Base-by-base conservation (phyloP, 2,888 invertebrate genomes). In the Molorchus minor region DNA sequence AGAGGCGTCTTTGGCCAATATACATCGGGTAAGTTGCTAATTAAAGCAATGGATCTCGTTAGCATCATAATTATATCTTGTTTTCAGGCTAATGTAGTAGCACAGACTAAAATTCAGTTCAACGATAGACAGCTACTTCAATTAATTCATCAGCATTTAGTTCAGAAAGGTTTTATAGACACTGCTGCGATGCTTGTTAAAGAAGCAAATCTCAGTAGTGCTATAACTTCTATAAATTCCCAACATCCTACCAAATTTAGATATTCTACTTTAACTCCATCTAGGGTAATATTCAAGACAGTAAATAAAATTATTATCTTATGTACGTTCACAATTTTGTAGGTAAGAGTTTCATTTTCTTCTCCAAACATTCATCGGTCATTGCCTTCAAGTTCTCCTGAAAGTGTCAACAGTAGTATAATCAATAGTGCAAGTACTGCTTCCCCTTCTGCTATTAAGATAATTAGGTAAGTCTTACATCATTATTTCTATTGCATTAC, bases 101-200 rank as follows among this genome's bases (percentile, higher is more conserved):
- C 97, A 0, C 96, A 97, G 81, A 98, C 98, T 0, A 89, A 92
- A 64, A 98, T 99, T 60, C 91, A 91, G 74, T 99, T 93, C 84
- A 95, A 97, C 80, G 94, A 96, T 78, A 88, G 91, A 40, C 97
- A 99, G 79, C 83, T 99, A 29, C 87, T 96, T 68, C 94, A 96
- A 78, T 83, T 99, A 8, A 96, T 99, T 43, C 89, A 94, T 74
- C 91, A 93, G 56, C 96, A 98, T 82, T 84, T 98, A 51, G 77
- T 87, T 25, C 86, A 87, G 1, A 89, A 93, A 71, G 96, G 93
- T 0, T 84, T 92, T 46, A 59, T 76, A 0, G 90, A 90, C 51
- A 87, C 93, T 10, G 96, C 96, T 0, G 81, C 85, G 0, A 82
- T 84, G 46, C 81, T 97, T 62, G 88, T 90, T 70, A 85, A 86